Base-by-base conservation (phyloP, 2,797 vertebrate species). In the Danionella dracula region DNA sequence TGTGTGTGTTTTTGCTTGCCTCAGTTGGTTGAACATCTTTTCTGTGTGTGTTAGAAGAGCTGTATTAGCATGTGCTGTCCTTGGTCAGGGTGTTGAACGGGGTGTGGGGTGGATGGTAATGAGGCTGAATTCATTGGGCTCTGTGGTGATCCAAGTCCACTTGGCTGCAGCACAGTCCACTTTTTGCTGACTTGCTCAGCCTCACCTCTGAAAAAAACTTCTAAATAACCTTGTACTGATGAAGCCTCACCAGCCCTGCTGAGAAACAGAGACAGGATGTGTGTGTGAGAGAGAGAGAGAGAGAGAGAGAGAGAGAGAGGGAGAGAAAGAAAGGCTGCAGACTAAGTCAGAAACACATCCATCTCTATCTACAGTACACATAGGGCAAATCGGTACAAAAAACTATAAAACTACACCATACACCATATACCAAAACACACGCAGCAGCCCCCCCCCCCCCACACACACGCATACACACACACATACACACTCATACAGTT, bases 151-250 rank as follows among this genome's bases (percentile, higher is more conserved):
- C 68, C 13, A 20, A 72, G 65, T 63, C 67, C 53, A 64, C 69
- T 76, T 76, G 65, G 58, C 57, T 32, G 50, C 4, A 58, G 40
- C 23, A 19, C 44, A 34, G 27, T 50, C 31, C 6, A 38, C 20
- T 60, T 70, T 74, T 60, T 41, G 75, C 79, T 78, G 76, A 80
- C 75, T 70, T 63, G 66, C 51, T 63, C 66, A 54, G 65, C 46
- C 65, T 73, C 12, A 62, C 73, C 48, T 69, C 55, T 75, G 60
- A 67, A 60, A 74, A 76, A 57, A 78, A 78, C 79, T 78, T 76
- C 63, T 57, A 71, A 78, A 78, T 78, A 80, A 80, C 79, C 79
- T 80, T 77, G 79, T 67, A 44, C 71, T 60, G 38, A 51, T 56
- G 61, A 72, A 45, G 42, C 59, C 42, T 31, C 66, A 69, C 41